A percentile compares a stretch with the other conserved stretches of the same genome.
Conservation (phyloP, 1,140 invertebrate species). For the Dolichoris vasculosae region DNA sequence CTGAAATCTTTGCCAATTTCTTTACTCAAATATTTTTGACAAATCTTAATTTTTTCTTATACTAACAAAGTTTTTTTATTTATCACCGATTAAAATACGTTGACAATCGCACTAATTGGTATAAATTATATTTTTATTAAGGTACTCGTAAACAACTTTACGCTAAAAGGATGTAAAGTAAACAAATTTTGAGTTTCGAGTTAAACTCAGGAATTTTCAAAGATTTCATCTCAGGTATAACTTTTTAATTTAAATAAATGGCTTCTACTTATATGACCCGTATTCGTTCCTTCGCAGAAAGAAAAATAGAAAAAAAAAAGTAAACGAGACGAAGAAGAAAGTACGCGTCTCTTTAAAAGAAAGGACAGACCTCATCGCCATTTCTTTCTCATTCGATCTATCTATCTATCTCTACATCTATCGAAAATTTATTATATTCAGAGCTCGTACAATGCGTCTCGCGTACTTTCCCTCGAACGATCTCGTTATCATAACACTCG, state of each 20-base stretch:
- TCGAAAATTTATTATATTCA: conserved; percentile 18
- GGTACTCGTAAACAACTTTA: no score
- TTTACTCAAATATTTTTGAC: no score
- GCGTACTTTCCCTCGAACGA: neutral
- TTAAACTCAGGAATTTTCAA: neutral
- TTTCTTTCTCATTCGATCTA: neutral
- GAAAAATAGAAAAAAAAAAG: neutral
- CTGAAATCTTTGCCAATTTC: no score
- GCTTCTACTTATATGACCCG: neutral
- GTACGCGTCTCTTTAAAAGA: neutral
- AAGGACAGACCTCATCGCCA: neutral
- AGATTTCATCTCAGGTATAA: conserved; percentile 22
- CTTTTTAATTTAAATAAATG: conserved; percentile 31
- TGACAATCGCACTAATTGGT: no score
- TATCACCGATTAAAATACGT: no score
- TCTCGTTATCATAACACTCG: no score
- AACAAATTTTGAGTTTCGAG: no score
- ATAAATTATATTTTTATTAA: no score
- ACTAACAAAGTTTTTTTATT: no score
- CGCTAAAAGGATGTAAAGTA: no score
- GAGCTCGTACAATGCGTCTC: neutral
- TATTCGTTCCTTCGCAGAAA: neutral
- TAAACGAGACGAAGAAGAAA: neutral
- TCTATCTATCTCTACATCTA: neutral
- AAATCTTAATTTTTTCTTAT: no score